phyloP scores from a whole-genome alignment of 2,888 invertebrate species.

The Lacanobia oleracea region DNA sequence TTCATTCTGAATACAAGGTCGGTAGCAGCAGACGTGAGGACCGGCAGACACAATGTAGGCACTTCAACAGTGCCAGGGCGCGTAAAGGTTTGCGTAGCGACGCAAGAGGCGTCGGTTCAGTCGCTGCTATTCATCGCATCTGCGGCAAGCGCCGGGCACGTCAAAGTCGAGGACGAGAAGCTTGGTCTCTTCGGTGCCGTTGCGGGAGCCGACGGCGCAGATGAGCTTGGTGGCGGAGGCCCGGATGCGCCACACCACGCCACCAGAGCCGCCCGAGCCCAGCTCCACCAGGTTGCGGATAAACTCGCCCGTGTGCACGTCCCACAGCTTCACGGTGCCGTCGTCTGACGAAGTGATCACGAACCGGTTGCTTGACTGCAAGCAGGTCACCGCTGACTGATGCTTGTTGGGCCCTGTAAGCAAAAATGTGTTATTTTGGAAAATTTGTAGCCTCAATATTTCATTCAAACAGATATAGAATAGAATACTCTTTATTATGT shows the following conservation, averaged over 20 bases:
- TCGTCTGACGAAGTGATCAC: conserved; percentile 99
- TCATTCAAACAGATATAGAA: background rate
- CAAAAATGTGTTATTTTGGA: background rate
- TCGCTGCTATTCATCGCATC: conserved; percentile 90
- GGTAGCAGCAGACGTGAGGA: conserved; percentile 27
- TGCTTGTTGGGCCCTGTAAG: conserved; percentile 97
- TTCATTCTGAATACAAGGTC: conserved; percentile 15
- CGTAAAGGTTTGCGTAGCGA: conserved; percentile 86
- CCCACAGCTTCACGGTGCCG: conserved; percentile 99
- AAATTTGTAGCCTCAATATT: background rate
- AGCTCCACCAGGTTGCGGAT: conserved; percentile 98
- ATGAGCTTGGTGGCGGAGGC: conserved; percentile 99
- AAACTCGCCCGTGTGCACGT: conserved; percentile 98
- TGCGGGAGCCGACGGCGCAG: conserved; percentile 99
- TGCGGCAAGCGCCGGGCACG: conserved; percentile 93
- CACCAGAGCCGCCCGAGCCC: conserved; percentile 98
- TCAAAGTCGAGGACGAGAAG: conserved; percentile 99
- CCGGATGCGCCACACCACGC: conserved; percentile 99
- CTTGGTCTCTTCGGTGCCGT: conserved; percentile 99
- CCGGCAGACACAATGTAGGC: conserved; percentile 54
- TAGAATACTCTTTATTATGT: no score
- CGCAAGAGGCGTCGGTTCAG: conserved; percentile 87
- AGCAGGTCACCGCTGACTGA: conserved; percentile 99
- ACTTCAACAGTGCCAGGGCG: conserved; percentile 85
- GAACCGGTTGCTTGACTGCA: conserved; percentile 99